phyloP scores from a whole-genome alignment of 2,888 invertebrate species.

The Koerneria pararmatus region DNA sequence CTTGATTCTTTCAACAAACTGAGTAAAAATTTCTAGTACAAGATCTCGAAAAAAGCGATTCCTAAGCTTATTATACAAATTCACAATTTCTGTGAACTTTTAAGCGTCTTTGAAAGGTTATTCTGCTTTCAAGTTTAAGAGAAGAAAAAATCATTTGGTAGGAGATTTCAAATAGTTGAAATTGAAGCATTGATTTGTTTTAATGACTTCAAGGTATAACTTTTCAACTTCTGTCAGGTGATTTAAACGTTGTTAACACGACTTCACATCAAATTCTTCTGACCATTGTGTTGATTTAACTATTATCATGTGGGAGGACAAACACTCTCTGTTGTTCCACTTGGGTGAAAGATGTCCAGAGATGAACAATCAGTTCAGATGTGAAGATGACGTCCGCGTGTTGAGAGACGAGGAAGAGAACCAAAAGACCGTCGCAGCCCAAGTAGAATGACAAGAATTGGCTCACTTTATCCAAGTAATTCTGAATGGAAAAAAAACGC shows the following conservation, averaged over 20 bases:
- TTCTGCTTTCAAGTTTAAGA: too few species aligned
- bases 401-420: slow-evolving; percentile 50
- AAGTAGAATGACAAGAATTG: slow-evolving; percentile 51
- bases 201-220: not conserved
- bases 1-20: too few species aligned
- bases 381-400: slow-evolving; percentile 56
- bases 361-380: slow-evolving; percentile 40
- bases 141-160: too few species aligned
- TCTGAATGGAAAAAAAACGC: slow-evolving; percentile 30
- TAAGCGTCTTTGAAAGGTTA: too few species aligned
- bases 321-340: slow-evolving; percentile 54
- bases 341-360: slow-evolving; percentile 43
- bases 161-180: too few species aligned
- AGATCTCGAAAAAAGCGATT: too few species aligned
- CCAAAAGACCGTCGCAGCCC: slow-evolving; percentile 54
- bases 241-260: not conserved
- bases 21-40: too few species aligned
- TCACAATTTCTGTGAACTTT: too few species aligned
- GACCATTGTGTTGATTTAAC: not conserved
- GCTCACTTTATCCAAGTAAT: slow-evolving; percentile 41
- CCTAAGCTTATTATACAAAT: too few species aligned
- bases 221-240: not conserved
- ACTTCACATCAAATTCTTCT: not conserved
- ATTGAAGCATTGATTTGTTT: too few species aligned
- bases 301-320: slow-evolving; percentile 13